Evolutionary conservation across 2,113 vertebrate genomes (phyloP).

Genomic region (Aegithalos caudatus): DNA sequence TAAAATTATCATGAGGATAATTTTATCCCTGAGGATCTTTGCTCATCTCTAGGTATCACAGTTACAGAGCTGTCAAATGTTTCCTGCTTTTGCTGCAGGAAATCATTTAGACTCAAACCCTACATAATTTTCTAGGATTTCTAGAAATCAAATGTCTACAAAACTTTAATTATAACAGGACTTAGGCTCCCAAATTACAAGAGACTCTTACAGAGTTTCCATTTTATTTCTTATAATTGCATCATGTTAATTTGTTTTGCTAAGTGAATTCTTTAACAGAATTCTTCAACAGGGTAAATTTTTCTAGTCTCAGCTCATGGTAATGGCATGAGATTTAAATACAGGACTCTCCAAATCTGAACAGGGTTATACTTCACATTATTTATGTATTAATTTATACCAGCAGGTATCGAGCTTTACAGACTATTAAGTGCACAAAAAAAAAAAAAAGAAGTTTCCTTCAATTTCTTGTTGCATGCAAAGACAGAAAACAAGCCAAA

Average conservation of each 20-base stretch:
- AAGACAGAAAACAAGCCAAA: background rate
- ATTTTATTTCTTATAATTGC: background rate
- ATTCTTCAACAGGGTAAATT: background rate
- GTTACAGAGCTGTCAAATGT: background rate
- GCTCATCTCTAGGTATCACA: background rate
- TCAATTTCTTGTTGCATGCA: background rate
- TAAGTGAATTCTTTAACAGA: background rate
- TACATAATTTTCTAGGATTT: background rate
- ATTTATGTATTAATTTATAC: background rate
- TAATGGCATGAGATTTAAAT: background rate
- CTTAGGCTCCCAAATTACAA: background rate
- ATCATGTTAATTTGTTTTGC: background rate
- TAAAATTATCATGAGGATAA: background rate
- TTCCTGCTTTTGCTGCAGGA: background rate
- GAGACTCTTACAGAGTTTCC: accelerated
- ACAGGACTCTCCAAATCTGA: background rate
- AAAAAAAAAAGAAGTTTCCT: background rate
- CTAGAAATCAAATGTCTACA: background rate
- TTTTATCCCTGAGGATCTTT: background rate
- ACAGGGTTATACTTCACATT: background rate
- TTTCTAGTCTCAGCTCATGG: background rate
- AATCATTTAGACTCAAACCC: background rate
- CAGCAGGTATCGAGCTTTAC: background rate
- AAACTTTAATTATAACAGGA: background rate
- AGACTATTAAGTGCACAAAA: background rate